Base-by-base conservation (phyloP, 2,113 vertebrate genomes). In the Sylvilagus bachmani region DNA sequence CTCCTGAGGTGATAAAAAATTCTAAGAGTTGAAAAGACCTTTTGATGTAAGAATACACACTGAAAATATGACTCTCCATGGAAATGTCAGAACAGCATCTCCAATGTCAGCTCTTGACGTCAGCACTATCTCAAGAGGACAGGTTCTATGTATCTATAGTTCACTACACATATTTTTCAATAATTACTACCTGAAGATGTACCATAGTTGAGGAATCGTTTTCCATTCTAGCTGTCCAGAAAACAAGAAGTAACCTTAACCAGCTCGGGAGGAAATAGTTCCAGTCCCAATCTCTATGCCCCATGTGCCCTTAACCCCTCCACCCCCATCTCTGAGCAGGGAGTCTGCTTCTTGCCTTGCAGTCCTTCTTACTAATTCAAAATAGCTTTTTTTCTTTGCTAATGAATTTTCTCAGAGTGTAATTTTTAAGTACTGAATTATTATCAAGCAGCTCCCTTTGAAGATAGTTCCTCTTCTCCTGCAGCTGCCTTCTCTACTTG, bases 1-100 rank as follows among this genome's bases (percentile, higher is more conserved):
- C 5, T 69, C 16, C 75, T 83, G 87, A 91, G 73, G 44, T 87
- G 24, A 83, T 11, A 13, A 67, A 77, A 64, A 95, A 49, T 82
- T 89, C 38, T 38, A 81, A 19, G 86, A 86, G 70, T 53, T 71
- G 21, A 71, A 92, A 93, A 86, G 21, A 12, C 90, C 86, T 66
- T 90, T 86, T 67, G 13, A 9, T 74, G 2, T 27, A 12, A 78
- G 62, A 17, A 78, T 58, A 51, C 21, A 79, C n/a, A 51, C 10
- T 69, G 11, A 17, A 82, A 75, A 77, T 16, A 36, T 51, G 90
- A 81, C 6, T 81, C 55, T 27, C 25, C 2, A 64, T 49, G 14
- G 17, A 71, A 51, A 67, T 29, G 29, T 55, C 33, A n/a, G 49
- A 90, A 86, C 3, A 9, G 71, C 82, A 93, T 64, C 21, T 78